phyloP scores from a whole-genome alignment of 2,113 vertebrate species.

The Baryphthengus martii region DNA sequence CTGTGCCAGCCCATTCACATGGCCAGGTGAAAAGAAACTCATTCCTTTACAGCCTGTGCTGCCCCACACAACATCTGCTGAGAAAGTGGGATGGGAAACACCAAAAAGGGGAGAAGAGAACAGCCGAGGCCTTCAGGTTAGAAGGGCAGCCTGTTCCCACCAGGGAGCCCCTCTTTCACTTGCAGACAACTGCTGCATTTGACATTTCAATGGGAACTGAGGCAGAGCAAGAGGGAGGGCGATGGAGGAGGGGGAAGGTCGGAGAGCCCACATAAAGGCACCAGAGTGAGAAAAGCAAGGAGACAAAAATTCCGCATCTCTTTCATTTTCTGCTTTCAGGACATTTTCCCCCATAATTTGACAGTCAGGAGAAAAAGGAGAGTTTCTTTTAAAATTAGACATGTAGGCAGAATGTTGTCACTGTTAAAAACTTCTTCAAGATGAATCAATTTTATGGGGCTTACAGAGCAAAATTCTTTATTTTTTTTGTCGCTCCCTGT shows the following conservation, averaged over 20 bases:
- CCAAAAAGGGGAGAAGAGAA: constrained; percentile 57
- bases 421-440: neutral
- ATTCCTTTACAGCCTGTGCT: constrained; percentile 21
- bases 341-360: neutral
- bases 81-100: constrained; percentile 65
- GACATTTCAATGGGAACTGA: constrained; percentile 81
- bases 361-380: constrained; percentile 29
- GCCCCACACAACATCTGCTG: constrained; percentile 68
- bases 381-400: neutral
- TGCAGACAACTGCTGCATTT: constrained; percentile 76
- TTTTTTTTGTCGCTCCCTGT: neutral
- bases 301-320: constrained; percentile 61
- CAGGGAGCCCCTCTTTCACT: constrained; percentile 80
- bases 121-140: constrained; percentile 78
- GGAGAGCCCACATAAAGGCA: neutral
- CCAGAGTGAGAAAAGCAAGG: neutral
- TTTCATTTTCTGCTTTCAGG: constrained; percentile 60
- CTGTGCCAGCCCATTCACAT: constrained; percentile 35
- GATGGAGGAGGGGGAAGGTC: neutral
- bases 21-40: constrained; percentile 68
- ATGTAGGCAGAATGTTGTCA: neutral
- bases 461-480: neutral
- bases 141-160: constrained; percentile 89
- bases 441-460: constrained; percentile 29
- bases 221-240: constrained; percentile 40